Evolutionary conservation across 2,797 vertebrate species (phyloP), one percentile per base, ranked within the genome.

Genomic region (Amblyopsis hoosieri): DNA sequence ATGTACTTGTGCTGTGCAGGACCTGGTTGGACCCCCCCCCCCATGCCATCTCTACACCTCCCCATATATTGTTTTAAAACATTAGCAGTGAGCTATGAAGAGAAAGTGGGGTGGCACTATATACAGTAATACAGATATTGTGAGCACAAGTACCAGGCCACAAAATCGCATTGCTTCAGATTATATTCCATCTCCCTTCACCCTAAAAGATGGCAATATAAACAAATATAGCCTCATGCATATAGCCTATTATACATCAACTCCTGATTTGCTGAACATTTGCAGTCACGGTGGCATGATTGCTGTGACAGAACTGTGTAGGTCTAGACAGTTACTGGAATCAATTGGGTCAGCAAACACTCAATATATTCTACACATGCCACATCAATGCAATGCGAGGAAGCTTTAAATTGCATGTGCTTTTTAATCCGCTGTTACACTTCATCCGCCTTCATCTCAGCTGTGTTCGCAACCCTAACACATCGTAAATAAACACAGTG

Each of bases 401-500:
- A 64, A 2, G 60, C 68, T 23, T 78, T 66, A 57, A 69, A 79
- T 60, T 71, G 57, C 54, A n/a, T 37, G 0, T 33, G 10, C 66
- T 71, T 81, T 80, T 78, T 70, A 42, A 84, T 72, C 75, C 72
- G 59, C 61, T 13, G 71, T 73, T 78, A 61, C 3, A 10, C 71
- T 79, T 77, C 59, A 69, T 67, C 72, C 71, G 64, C 67, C 60
- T 76, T 78, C 69, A 66, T 87, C 76, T 87, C 71, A 84, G 80
- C 81, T 83, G 75, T 80, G 54, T 68, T 78, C 66, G 69, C 81
- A 85, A 67, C 76, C 71, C 62, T 31, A 76, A 72, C 73, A 67
- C 72, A 61, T 69, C 70, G 73, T 79, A 83, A 86, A 88, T 75
- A 89, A 87, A 82, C 85, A 87, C 80, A 85, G 76, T 78, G 83